phyloP scores from a whole-genome alignment of 2,113 vertebrate genomes.

The Rhea americana region DNA sequence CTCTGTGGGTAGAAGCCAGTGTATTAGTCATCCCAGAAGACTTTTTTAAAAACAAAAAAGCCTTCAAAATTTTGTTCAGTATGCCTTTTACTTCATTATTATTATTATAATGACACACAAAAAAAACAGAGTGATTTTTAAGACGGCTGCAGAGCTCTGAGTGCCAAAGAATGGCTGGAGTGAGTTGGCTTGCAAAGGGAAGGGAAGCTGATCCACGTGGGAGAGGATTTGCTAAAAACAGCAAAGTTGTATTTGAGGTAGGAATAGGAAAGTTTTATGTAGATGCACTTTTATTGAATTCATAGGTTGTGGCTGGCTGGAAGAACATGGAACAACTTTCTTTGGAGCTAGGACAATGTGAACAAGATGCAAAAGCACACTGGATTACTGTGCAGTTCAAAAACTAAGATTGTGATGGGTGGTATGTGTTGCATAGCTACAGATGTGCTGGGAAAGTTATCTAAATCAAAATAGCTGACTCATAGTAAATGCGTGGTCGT shows the following conservation, averaged over 20 bases:
- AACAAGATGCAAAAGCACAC: background rate
- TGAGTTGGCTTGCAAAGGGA: accelerated
- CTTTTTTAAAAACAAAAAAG: background rate
- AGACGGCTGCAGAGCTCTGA: accelerated
- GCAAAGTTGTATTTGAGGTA: background rate
- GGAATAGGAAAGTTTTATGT: accelerated
- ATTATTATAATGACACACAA: background rate
- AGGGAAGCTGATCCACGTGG: accelerated
- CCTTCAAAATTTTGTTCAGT: background rate
- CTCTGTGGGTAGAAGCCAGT: background rate
- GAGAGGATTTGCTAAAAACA: background rate
- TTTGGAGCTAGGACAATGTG: background rate
- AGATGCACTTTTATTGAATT: background rate
- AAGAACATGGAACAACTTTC: background rate
- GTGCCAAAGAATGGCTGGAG: accelerated
- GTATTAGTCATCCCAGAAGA: background rate
- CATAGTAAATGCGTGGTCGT: background rate
- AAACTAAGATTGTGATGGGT: background rate
- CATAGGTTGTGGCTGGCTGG: background rate
- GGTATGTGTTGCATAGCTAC: background rate
- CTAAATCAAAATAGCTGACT: background rate
- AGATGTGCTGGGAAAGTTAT: background rate
- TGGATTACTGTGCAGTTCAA: background rate
- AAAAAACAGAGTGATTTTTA: background rate
- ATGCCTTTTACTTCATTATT: background rate